Evolutionary conservation across 1,140 invertebrate genomes (phyloP).

Genomic region (Meloidogyne floridensis): DNA sequence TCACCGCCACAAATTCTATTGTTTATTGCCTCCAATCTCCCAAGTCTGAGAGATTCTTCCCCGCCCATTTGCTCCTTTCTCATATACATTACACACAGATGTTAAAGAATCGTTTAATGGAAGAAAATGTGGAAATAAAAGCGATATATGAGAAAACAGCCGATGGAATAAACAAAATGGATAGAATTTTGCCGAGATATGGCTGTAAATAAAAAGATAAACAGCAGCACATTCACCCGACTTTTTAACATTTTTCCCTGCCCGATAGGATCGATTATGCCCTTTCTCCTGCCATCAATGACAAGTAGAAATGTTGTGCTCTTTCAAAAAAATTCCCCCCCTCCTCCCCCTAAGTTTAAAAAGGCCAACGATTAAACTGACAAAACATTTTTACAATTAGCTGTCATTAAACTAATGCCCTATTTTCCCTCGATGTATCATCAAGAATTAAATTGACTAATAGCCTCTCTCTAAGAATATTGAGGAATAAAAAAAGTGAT

Average conservation of each 20-base stretch:
- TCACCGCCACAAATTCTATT: not conserved
- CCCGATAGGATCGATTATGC: not conserved
- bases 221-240: not conserved
- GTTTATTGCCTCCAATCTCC: conserved; percentile 4
- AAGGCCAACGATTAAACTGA: conserved; percentile 8
- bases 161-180: conserved; percentile 3
- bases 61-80: not conserved
- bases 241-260: not conserved
- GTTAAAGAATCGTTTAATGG: not conserved
- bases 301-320: not conserved
- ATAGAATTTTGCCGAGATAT: not conserved
- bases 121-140: not conserved
- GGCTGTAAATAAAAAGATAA: not conserved
- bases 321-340: not conserved
- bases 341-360: too few species aligned
- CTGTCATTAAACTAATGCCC: not conserved
- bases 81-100: not conserved
- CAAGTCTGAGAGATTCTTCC: not conserved
- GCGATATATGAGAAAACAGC: not conserved
- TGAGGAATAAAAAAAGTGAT: not conserved
- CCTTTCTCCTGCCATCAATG: not conserved
- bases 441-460: not conserved
- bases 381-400: not conserved
- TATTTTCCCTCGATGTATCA: not conserved
- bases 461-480: not conserved